Percentiles rank a stretch among this genome's conserved stretches.
phyloP scores from a whole-genome alignment of 2,797 vertebrate species.

The Gouania willdenowi region DNA sequence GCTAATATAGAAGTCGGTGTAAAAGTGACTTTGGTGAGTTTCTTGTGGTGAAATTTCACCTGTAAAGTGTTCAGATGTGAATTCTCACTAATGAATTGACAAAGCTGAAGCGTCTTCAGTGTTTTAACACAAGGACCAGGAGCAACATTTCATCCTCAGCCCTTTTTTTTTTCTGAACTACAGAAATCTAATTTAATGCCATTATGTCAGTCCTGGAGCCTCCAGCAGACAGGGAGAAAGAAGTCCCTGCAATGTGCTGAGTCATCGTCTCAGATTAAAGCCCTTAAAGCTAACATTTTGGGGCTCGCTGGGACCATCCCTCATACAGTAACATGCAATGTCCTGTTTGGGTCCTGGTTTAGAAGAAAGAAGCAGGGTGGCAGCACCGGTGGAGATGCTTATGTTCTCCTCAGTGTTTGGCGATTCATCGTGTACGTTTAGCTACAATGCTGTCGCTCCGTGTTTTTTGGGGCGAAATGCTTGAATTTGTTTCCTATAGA shows the following conservation, averaged over 20 bases:
- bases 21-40: too few relatives aligned
- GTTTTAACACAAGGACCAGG: constrained; percentile 2
- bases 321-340: constrained; percentile 12
- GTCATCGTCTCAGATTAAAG: constrained; percentile 13
- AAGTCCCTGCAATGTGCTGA: constrained; percentile 32
- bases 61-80: not conserved
- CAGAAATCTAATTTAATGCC: constrained; percentile 35
- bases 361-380: not conserved
- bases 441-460: too few relatives aligned
- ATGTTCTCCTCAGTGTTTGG: constrained; percentile 12
- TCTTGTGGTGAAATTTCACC: too few relatives aligned
- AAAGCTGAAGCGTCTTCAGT: not conserved
- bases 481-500: too few relatives aligned
- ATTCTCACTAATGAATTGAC: not conserved
- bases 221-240: constrained; percentile 15
- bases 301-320: constrained; percentile 14
- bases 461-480: too few relatives aligned
- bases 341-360: constrained; percentile 6
- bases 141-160: constrained; percentile 12
- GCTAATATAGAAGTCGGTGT: too few relatives aligned
- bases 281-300: constrained; percentile 24
- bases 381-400: too few relatives aligned
- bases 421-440: too few relatives aligned
- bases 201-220: constrained; percentile 25
- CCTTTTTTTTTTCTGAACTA: constrained; percentile 9